Conservation (phyloP, 2,797 vertebrate genomes). For the Enoplosus armatus region DNA sequence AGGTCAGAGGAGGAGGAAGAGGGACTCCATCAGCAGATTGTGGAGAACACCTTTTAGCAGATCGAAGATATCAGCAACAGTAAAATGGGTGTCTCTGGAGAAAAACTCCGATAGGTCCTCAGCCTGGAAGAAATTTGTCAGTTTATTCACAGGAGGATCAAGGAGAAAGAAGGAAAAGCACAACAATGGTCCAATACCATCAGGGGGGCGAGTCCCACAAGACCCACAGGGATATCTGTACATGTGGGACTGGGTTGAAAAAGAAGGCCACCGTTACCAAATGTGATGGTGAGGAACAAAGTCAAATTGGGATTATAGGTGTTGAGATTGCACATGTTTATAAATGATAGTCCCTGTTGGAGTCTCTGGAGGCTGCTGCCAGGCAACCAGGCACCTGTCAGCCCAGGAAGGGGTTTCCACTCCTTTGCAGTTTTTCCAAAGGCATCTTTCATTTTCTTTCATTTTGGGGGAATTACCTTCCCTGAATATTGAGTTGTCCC, state of each 20-base stretch:
- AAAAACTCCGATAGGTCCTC: background rate
- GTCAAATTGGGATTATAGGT: background rate
- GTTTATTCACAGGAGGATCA: background rate
- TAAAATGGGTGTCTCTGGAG: background rate
- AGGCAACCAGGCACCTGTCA: background rate
- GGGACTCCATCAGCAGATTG: background rate
- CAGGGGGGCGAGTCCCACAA: background rate
- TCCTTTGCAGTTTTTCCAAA: conserved; percentile 3
- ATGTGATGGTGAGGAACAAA: background rate
- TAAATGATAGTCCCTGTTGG: conserved; percentile 1
- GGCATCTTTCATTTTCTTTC: background rate
- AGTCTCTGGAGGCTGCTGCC: background rate
- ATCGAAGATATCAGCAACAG: background rate
- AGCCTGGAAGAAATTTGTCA: background rate
- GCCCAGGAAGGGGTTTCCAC: background rate
- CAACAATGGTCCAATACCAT: background rate
- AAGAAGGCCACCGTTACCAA: background rate
- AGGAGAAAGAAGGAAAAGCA: background rate
- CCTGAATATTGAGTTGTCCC: background rate
- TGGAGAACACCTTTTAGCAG: background rate
- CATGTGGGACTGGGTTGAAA: background rate
- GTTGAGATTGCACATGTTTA: conserved; percentile 10
- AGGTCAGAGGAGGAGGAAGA: background rate
- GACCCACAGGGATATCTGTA: background rate
- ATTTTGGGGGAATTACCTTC: background rate